Evolutionary conservation across 2,888 invertebrate genomes (phyloP), one percentile per base, ranked within the genome.

Genomic region (Pterostichus madidus): DNA sequence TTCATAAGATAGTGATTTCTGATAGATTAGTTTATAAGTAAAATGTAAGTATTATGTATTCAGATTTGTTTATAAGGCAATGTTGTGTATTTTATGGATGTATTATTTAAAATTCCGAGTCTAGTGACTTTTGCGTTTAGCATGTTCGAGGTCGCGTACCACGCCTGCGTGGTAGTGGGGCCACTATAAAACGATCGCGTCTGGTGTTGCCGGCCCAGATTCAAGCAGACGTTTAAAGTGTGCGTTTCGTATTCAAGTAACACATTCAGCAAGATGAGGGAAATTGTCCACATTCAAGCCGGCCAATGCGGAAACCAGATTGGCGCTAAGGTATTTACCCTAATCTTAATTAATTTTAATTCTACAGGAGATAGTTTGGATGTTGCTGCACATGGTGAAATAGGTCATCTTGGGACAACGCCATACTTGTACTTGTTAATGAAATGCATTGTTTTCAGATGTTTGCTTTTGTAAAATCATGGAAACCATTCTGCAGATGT

Each of bases 221-320:
- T 61, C 81, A 59, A 81, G 81, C 81, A 81, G 81, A 73, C 81
- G n/a, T 81, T 81, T 32, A 56, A n/a, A 73, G 73, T 81, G 81
- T 81, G 75, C 81, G 75, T 81, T 81, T 75, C 75, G 52, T 75
- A 56, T 71, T 81, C 75, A 81, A 15, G 39, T n/a, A 56, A 59
- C 31, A 46, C 31, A 56, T 46, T 75, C 81, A 84, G 85, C 86
- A 91, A 88, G 86, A 97, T 97, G 97, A 94, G 97, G 92, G 97
- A 97, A 94, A 97, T 97, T 88, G 96, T 97, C 86, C 97, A 97
- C 91, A 92, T 97, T 85, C 97, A 97, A 90, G 96, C 95, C 86
- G 94, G 94, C 84, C 94, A 94, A 88, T 94, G 94, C 88, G 94
- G 94, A 85, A 94, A 94, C 89, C 97, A 97, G 91, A 97, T 97